Percentiles rank a stretch among this genome's conserved stretches.
Conservation (phyloP, 2,888 invertebrate genomes). For the Coleophora deauratella region DNA sequence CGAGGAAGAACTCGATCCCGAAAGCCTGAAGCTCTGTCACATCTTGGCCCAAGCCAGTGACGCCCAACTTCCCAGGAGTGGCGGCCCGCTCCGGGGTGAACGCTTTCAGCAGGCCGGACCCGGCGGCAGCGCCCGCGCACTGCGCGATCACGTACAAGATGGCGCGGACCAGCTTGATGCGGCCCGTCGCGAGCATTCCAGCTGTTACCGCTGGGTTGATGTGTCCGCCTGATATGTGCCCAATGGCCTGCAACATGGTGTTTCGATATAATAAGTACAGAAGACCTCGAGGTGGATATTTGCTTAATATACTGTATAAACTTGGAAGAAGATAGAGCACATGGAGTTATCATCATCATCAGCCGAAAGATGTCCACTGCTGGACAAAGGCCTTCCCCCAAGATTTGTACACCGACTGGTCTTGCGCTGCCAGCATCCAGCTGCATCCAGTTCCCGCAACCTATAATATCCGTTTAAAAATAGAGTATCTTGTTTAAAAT, state of each 20-base stretch:
- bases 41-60: slow-evolving; percentile 76
- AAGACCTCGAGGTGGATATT: slow-evolving; percentile 1
- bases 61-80: slow-evolving; percentile 73
- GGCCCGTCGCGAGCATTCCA: slow-evolving; percentile 85
- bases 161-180: slow-evolving; percentile 82
- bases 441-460: no score
- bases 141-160: slow-evolving; percentile 87
- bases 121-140: slow-evolving; percentile 86
- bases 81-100: slow-evolving; percentile 79
- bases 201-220: slow-evolving; percentile 94
- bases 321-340: no score
- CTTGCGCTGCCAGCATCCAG: no score
- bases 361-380: no score
- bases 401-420: no score
- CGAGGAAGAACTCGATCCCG: slow-evolving; percentile 92
- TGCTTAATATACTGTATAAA: no score
- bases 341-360: no score
- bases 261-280: slow-evolving; percentile 2
- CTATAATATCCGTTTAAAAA: no score
- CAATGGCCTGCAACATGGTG: slow-evolving; percentile 76
- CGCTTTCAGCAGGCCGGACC: slow-evolving; percentile 83
- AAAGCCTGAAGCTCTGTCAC: slow-evolving; percentile 86
- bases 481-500: no score
- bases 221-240: slow-evolving; percentile 92
- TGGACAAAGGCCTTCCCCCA: no score